These are phyloP conservation scores for Mormyrus lacerda DNA, from an alignment of 2,113 vertebrate species.

Conservation along the genomic window DNA sequence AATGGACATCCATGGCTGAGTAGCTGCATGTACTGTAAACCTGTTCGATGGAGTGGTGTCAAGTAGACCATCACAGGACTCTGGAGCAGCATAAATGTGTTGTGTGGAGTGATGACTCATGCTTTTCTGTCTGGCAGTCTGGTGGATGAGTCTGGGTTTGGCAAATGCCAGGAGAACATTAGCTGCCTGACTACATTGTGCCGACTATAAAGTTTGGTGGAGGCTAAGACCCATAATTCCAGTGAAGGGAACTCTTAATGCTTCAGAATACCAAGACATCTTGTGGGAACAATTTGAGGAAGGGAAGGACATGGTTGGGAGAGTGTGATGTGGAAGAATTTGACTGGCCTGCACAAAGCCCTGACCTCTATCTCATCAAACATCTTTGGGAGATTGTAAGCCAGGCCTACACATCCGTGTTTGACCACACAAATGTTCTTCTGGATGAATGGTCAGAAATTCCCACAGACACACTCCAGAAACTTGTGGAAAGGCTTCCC, in stretches of 20 bases:
- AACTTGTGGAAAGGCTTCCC: not conserved
- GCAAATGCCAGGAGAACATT: not conserved
- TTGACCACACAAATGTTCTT: not conserved
- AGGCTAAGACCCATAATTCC: not conserved
- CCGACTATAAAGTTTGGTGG: not conserved
- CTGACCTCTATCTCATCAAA: not conserved
- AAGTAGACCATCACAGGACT: not conserved
- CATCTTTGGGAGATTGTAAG: not conserved
- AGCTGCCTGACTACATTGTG: not conserved
- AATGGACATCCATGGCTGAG: not conserved
- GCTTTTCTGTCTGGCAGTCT: not conserved
- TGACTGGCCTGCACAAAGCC: not conserved
- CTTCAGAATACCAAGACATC: not conserved
- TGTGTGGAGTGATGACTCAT: not conserved
- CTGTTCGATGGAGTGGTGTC: not conserved
- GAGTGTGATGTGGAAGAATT: not conserved
- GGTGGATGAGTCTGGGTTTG: not conserved
- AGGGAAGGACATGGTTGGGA: not conserved
- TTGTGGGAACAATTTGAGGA: not conserved
- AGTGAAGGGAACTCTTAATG: not conserved
- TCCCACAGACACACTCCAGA: not conserved
- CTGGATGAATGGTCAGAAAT: not conserved
- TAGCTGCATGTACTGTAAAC: too few relatives aligned
- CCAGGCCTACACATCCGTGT: not conserved
- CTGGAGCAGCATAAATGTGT: not conserved